Percentiles rank a stretch among this genome's conserved stretches.
Evolutionary conservation across 2,113 vertebrate genomes (phyloP).

Genomic region (Geothlypis trichas): DNA sequence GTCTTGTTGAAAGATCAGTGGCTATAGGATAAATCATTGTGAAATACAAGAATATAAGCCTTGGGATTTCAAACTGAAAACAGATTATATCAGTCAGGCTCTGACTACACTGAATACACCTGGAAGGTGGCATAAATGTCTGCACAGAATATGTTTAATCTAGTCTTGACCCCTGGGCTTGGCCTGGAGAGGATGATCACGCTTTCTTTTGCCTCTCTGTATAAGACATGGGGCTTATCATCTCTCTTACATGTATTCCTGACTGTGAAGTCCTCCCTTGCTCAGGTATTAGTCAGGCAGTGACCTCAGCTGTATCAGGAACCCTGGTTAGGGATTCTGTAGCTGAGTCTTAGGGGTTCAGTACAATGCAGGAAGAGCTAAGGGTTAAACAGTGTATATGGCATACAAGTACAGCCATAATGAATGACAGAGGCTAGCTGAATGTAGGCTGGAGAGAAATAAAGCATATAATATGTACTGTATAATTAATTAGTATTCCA

Average conservation of each 20-base stretch:
- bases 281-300: not conserved
- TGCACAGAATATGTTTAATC: not conserved
- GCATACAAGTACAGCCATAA: not conserved
- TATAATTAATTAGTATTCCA: constrained; percentile 27
- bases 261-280: not conserved
- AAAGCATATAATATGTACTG: not conserved
- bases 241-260: not conserved
- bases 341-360: not conserved
- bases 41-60: not conserved
- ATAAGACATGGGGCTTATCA: not conserved
- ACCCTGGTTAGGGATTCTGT: not conserved
- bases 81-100: not conserved
- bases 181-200: not conserved
- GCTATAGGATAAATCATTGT: not conserved
- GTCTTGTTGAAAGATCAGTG: not conserved
- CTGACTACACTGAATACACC: not conserved
- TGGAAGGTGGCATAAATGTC: not conserved
- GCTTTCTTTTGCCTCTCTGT: not conserved
- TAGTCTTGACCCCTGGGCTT: not conserved
- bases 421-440: not conserved
- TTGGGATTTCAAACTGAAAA: not conserved
- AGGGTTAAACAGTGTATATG: not conserved
- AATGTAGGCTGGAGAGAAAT: constrained; percentile 4
- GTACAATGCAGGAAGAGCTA: not conserved
- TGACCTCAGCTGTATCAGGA: not conserved